Evolutionary conservation across 2,113 vertebrate genomes (phyloP), one percentile per base, ranked within the genome.

Genomic region (Phaethornis superciliosus): DNA sequence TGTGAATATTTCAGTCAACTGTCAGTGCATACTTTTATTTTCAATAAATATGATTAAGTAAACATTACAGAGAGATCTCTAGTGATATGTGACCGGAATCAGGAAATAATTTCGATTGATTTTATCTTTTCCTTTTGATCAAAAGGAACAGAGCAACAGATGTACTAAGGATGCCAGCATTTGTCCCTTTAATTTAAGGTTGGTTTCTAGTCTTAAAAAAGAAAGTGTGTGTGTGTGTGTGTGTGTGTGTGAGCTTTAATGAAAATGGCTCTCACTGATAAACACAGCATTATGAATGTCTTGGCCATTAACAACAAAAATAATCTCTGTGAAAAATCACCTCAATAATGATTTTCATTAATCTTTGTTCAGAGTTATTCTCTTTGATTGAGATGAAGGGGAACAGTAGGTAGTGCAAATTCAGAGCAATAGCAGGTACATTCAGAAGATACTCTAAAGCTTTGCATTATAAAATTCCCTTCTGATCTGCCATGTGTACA

Each of bases 341-440:
- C 60, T 85, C 89, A 93, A 93, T 94, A 94, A 94, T 70, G 68
- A 88, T 85, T 95, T 96, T 93, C 85, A 88, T 95, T 94, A 95
- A 70, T 91, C 89, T 89, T 94, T 93, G 60, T 89, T 94, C 88
- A 89, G 89, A 92, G 63, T 47, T 85, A 62, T 94, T 89, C 55
- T 70, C 56, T 94, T 95, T 95, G 91, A 94, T 77, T 89, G 79
- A 83, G 95, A 95, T 93, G 89, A 96, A 92, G 91, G 91, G 71
- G 71, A 95, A 77, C 87, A 91, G 89, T 88, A 93, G 91, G 87
- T 78, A 85, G 47, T 60, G 56, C 56, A 91, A 85, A 94, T 95
- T 92, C 89, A 90, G 94, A 94, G 85, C 21, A 89, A 74, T 63
- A 19, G 55, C 81, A 89, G 87, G 64, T 91, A 94, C 55, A 64